Conservation (phyloP, 2,888 invertebrate genomes). For the Nomada fabriciana region DNA sequence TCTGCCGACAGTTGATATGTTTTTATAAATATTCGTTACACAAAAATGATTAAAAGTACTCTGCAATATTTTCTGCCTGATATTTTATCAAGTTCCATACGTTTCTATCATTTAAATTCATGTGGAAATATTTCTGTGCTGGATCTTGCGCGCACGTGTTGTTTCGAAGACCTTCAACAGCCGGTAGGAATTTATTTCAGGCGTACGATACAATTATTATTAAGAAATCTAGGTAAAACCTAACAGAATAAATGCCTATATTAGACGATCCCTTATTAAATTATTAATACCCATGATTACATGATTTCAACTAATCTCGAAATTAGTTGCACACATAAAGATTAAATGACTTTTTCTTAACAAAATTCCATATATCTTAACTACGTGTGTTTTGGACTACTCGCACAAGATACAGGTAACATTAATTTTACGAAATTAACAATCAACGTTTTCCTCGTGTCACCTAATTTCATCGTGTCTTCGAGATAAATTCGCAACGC, state of each 20-base stretch:
- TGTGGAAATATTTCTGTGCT: neutral
- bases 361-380: too few relatives aligned
- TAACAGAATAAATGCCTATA: neutral
- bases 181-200: neutral
- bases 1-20: too few relatives aligned
- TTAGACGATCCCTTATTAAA: constrained; percentile 3
- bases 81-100: neutral
- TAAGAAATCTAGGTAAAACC: neutral
- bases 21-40: too few relatives aligned
- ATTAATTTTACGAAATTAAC: neutral
- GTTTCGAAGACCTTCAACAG: neutral
- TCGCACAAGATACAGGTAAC: too few relatives aligned
- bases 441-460: neutral
- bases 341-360: too few relatives aligned
- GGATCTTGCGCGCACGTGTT: constrained; percentile 19
- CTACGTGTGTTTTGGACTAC: too few relatives aligned
- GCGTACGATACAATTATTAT: neutral
- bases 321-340: too few relatives aligned
- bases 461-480: neutral
- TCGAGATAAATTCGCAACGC: neutral
- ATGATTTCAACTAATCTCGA: too few relatives aligned
- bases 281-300: too few relatives aligned
- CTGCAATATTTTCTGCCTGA: neutral
- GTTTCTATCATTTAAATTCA: too few relatives aligned
- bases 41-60: neutral